phyloP scores from a whole-genome alignment of 1,140 invertebrate genomes.

The Luehdorfia chinensis region DNA sequence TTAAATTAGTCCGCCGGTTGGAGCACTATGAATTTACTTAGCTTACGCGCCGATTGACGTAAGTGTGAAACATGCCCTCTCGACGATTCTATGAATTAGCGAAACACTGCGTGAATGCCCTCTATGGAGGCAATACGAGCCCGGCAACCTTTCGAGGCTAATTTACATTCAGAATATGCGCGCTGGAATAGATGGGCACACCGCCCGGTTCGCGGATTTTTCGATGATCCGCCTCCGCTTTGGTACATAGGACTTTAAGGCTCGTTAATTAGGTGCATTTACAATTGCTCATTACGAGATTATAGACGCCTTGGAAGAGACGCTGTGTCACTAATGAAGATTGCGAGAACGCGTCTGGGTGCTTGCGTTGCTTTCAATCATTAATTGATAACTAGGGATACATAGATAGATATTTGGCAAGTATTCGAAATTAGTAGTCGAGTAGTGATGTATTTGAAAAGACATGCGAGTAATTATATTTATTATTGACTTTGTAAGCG shows the following conservation, averaged over 20 bases:
- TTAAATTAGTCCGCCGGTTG: conserved; percentile 71
- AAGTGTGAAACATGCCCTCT: conserved; percentile 69
- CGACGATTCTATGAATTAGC: conserved; percentile 61
- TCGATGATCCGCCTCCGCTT: conserved; percentile 11
- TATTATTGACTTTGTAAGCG: too few species aligned
- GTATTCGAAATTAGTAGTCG: too few species aligned
- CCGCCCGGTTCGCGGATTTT: conserved; percentile 22
- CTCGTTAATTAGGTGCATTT: conserved; percentile 15
- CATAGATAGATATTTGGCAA: too few species aligned
- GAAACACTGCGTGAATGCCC: conserved; percentile 66
- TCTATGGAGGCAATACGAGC: conserved; percentile 62
- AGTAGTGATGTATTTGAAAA: too few species aligned
- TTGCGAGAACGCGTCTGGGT: neutral
- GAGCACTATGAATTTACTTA: conserved; percentile 65
- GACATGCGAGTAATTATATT: too few species aligned
- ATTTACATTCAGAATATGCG: conserved; percentile 36
- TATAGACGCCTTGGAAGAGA: neutral
- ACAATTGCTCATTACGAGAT: conserved; percentile 14
- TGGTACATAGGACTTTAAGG: conserved; percentile 5
- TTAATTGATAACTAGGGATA: too few species aligned
- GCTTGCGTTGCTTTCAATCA: conserved; percentile 1
- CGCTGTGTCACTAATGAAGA: conserved; percentile 1
- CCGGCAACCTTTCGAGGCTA: conserved; percentile 46
- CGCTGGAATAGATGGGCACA: conserved; percentile 10
- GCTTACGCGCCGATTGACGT: conserved; percentile 65